Evolutionary conservation across 1,140 invertebrate genomes (phyloP), one percentile per base, ranked within the genome.

Genomic region (Drosophila ambigua): DNA sequence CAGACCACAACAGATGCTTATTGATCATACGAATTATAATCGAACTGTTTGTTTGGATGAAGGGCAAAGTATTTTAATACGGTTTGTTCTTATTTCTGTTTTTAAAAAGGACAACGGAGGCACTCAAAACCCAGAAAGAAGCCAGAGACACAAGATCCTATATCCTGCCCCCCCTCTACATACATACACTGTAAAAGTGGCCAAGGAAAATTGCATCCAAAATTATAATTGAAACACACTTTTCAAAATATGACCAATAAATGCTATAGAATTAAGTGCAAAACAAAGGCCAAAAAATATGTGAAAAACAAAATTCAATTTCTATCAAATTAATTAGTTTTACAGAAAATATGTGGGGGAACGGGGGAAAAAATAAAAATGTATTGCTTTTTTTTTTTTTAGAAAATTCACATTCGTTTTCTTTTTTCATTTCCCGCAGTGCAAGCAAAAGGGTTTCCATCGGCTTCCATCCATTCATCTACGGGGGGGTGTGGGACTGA

Each of bases 1-100:
- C 83, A 88, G 83, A 88, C 83, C 83, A 88, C 83, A 88, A 88
- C 83, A 88, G 83, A 88, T 89, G 83, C 83, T 77, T 79, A 54
- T 87, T 77, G 84, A 83, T 88, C 71, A 72, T 78, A 88, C 76
- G 69, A 68, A 85, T 82, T 78, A 72, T 63, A 85, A 85, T 82
- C 75, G 50, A 85, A 85, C 82, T 82, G 83, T 78, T 74, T 84
- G 49, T 31, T 31, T 39, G 11, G 11, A 72, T 82, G 83, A 75
- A 62, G 64, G 82, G 78, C 74, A 82, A 82, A 87, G 59, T 49
- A 88, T 72, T 13, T 13, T 72, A 82, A 79, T 64, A 83, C 60
- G 79, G 80, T 72, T 82, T 63, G 43, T 53, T 75, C 63, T 77
- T 69, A n/a, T 79, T 57, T 51, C 66, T 71, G 76, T 49, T 44